Percentiles rank a stretch among this genome's conserved stretches.
Conservation (phyloP, 2,113 vertebrate species). For the Callopanchax toddi region DNA sequence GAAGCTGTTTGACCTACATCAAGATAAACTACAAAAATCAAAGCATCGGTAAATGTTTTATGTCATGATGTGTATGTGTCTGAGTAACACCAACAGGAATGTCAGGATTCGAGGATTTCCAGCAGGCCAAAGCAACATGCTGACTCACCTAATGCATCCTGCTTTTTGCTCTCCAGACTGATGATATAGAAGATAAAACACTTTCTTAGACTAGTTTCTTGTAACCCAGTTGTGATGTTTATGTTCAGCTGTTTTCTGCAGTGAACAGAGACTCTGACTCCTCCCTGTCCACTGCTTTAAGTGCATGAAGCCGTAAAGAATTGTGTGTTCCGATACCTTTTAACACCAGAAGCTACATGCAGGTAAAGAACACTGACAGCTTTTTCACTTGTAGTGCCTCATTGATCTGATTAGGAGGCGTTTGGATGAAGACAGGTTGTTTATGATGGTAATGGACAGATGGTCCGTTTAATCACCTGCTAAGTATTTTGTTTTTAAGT, state of each 20-base stretch:
- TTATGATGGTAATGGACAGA: neutral
- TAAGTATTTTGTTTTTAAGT: constrained; percentile 15
- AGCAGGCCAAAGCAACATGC: neutral
- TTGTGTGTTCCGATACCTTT: neutral
- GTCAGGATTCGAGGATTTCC: neutral
- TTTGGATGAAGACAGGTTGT: neutral
- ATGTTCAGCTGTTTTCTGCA: no score
- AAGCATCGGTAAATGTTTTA: no score
- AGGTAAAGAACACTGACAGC: no score
- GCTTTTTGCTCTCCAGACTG: neutral
- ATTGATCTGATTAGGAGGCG: neutral
- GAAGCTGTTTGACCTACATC: no score
- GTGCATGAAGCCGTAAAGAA: neutral
- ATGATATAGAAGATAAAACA: neutral
- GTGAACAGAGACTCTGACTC: no score
- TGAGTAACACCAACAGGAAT: neutral
- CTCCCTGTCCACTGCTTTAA: neutral
- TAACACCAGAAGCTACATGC: no score
- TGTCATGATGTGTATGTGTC: no score
- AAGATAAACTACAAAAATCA: no score
- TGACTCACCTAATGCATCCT: neutral
- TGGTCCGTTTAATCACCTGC: constrained; percentile 4
- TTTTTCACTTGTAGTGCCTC: neutral
- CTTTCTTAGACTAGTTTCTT: neutral
- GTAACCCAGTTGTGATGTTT: neutral